Evolutionary conservation across 2,113 vertebrate genomes (phyloP).

Genomic region (Oenanthe oenanthe): DNA sequence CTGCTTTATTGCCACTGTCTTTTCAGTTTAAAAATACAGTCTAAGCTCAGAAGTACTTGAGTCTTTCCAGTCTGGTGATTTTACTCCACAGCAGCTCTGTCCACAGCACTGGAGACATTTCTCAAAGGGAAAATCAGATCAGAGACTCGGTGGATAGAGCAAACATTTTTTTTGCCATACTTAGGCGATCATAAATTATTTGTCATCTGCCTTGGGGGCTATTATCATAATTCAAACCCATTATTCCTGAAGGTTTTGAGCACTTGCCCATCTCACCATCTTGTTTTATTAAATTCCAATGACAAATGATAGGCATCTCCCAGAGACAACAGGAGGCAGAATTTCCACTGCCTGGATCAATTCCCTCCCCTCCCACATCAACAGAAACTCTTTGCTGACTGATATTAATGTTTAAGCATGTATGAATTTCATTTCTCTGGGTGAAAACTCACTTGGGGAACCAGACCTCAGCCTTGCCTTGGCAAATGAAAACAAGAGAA

Average conservation of each 20-base stretch:
- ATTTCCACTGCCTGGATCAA: not conserved
- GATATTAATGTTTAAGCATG: not conserved
- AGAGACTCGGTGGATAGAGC: not conserved
- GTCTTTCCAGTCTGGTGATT: not conserved
- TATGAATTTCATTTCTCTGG: not conserved
- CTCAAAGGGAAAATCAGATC: slow-evolving; percentile 63
- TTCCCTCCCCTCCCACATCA: not conserved
- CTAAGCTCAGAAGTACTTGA: not conserved
- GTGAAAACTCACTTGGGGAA: not conserved
- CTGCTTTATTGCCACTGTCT: not conserved
- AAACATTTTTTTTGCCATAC: not conserved
- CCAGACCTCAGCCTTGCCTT: not conserved
- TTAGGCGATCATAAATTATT: slow-evolving; percentile 62
- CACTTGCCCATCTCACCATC: slow-evolving; percentile 1
- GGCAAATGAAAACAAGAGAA: not conserved
- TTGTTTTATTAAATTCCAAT: slow-evolving; percentile 16
- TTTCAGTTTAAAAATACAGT: not conserved
- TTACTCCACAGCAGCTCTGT: not conserved
- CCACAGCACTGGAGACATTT: slow-evolving; percentile 40
- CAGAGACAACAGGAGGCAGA: not conserved
- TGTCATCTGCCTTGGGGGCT: slow-evolving; percentile 59
- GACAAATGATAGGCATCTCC: not conserved
- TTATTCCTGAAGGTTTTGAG: slow-evolving; percentile 6
- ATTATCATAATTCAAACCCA: slow-evolving; percentile 36
- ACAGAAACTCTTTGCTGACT: not conserved